Base-by-base conservation (phyloP, 30 jellyfish, hydroid and myxozoan genomes). In the Rhopilema esculentum region DNA sequence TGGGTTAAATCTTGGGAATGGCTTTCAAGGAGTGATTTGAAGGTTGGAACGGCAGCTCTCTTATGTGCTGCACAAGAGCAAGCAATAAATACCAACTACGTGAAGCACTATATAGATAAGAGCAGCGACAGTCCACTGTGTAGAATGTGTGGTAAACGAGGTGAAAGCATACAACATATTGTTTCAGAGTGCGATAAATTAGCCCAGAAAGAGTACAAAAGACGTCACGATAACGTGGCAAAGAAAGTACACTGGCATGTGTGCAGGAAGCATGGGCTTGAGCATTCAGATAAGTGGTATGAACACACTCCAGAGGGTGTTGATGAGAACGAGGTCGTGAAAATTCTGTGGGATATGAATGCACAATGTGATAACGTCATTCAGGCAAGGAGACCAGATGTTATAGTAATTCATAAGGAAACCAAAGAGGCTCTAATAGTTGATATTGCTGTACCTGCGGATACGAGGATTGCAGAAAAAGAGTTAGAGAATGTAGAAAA, bases 281-380 rank as follows among this genome's bases (percentile, higher is more conserved):
- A 72, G 49, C 33, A 62, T n/a, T 8, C 84, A 16, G 70, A 80
- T n/a, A 61, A 80, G 16, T 63, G 90, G 90, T 64, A 80, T 80
- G 90, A 80, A 23, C 90, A 80, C 81, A 22, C n/a, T 23, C 90
- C 69, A 16, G 77, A 63, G 28, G 82, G 77, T 62, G 82, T 48
- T 57, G 83, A 21, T 25, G 82, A 80, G 52, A 26, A 80, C 27
- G 70, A 20, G 16, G 28, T 8, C 12, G 83, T 72, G 19, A 75
- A 27, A 17, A 24, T 66, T 8, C 17, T 12, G 22, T 66, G 31
- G 29, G 40, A 9, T 66, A 12, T 16, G 28, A 8, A 66, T 16
- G 27, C 16, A 12, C 9, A 66, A 16, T 16, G 76, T 12, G 9
- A 24, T 66, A 12, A 27, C 76, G 8, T 8, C 28, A 9, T 27